These are phyloP conservation scores for Cataglyphis livida DNA, from an alignment of 2,888 invertebrate genomes.

Conservation along the genomic window DNA sequence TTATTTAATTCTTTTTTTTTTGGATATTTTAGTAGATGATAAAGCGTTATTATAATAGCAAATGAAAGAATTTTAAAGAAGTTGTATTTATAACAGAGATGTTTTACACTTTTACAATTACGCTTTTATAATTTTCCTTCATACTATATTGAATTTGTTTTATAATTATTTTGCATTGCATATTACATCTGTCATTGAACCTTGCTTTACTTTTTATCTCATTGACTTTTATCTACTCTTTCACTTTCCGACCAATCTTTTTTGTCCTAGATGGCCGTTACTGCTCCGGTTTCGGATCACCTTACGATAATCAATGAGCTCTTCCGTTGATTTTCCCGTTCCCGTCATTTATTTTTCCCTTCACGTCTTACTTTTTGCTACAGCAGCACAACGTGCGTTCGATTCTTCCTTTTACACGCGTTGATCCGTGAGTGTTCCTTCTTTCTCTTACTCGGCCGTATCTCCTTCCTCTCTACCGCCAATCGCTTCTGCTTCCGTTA, in stretches of 20 bases:
- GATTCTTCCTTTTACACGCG: conserved; percentile 44
- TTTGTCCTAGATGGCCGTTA: conserved; percentile 2
- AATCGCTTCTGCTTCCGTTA: conserved; percentile 65
- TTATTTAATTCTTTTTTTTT: neutral
- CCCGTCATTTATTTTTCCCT: conserved; percentile 46
- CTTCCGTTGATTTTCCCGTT: conserved; percentile 52
- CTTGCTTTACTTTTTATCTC: neutral
- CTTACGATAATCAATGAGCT: conserved; percentile 52
- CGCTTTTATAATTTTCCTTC: neutral
- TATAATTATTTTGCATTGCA: neutral
- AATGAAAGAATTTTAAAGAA: neutral
- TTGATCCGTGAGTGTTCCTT: conserved; percentile 22
- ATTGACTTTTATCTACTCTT: neutral
- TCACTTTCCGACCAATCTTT: conserved; percentile 20
- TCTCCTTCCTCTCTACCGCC: conserved; percentile 1
- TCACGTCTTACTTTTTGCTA: conserved; percentile 42
- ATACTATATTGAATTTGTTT: neutral
- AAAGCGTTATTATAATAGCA: neutral
- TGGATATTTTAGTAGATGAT: neutral
- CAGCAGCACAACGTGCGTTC: conserved; percentile 5
- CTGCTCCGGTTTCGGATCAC: conserved; percentile 20
- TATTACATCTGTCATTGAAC: neutral
- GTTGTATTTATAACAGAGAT: neutral
- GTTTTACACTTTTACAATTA: neutral
- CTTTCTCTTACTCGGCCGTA: neutral